A percentile compares a stretch with the other conserved stretches of the same genome.
Conservation (phyloP, 2,888 invertebrate genomes). For the Mayetiola destructor region DNA sequence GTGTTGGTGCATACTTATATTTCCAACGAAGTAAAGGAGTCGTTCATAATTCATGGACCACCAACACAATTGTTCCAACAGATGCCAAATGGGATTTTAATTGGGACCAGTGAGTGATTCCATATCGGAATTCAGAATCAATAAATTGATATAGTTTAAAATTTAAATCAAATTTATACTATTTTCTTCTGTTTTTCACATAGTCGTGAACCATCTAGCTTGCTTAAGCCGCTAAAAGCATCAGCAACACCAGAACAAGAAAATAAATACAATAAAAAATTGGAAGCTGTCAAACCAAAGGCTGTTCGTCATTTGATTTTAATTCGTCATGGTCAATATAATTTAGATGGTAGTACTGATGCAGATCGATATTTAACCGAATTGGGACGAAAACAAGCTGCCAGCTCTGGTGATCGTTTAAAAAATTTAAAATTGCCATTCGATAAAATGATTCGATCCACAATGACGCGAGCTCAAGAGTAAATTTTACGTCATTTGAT, state of each 20-base stretch:
- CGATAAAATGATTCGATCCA: conserved; percentile 67
- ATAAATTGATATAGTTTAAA: not conserved
- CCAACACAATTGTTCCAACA: conserved; percentile 43
- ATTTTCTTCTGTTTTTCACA: not conserved
- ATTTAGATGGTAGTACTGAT: conserved; percentile 56
- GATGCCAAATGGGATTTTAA: conserved; percentile 67
- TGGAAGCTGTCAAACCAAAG: conserved; percentile 46
- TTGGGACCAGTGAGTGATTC: conserved; percentile 71
- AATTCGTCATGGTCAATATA: conserved; percentile 91
- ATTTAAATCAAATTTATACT: not conserved
- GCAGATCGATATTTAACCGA: conserved; percentile 61
- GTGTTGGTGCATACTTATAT: conserved; percentile 48
- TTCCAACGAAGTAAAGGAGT: conserved; percentile 35
- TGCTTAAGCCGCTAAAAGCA: conserved; percentile 46
- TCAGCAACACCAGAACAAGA: conserved; percentile 39
- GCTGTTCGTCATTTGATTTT: conserved; percentile 63
- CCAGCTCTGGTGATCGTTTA: conserved; percentile 67
- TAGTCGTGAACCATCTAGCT: conserved; percentile 51
- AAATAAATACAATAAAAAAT: conserved; percentile 50
- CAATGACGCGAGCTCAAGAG: conserved; percentile 89
- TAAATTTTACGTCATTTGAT: conserved; percentile 74
- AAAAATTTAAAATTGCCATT: conserved; percentile 64
- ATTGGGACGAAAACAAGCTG: conserved; percentile 72
- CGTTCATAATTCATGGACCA: conserved; percentile 55
- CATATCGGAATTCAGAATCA: not conserved